Evolutionary conservation across 1,140 invertebrate species (phyloP).

Genomic region (Sogatella furcifera): DNA sequence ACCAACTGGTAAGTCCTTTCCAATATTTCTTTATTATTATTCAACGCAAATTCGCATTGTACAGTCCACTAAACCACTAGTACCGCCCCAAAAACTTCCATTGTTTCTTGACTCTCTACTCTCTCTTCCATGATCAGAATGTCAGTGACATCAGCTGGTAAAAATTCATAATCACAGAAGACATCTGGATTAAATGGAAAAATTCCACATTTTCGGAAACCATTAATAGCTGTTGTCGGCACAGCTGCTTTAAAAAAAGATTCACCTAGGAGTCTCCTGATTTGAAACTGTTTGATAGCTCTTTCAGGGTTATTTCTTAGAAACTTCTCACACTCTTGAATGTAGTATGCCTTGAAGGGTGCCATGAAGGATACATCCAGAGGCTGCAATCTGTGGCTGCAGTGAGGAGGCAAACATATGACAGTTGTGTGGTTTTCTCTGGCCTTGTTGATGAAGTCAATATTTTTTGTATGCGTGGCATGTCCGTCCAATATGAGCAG

Average conservation of each 20-base stretch:
- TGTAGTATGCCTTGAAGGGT: constrained; percentile 12
- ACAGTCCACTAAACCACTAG: too few species aligned
- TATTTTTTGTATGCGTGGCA: constrained; percentile 30
- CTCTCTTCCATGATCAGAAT: constrained; percentile 29
- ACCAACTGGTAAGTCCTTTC: too few species aligned
- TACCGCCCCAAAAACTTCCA: too few species aligned
- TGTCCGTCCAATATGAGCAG: too few species aligned
- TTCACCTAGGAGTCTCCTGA: constrained; percentile 26
- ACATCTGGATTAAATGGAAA: constrained; percentile 25
- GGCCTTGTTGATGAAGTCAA: constrained; percentile 23
- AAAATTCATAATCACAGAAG: constrained; percentile 27
- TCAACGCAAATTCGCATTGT: too few species aligned
- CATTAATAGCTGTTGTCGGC: constrained; percentile 23
- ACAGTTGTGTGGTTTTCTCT: constrained; percentile 22
- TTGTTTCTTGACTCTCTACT: neutral
- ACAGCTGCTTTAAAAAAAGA: constrained; percentile 27
- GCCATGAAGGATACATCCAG: constrained; percentile 33
- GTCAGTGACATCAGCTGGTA: constrained; percentile 32
- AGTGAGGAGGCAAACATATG: constrained; percentile 27
- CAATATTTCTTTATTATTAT: too few species aligned
- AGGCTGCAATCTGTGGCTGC: constrained; percentile 32
- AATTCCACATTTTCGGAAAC: constrained; percentile 26
- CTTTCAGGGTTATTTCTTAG: constrained; percentile 27
- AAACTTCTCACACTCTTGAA: constrained; percentile 18
- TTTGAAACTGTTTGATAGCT: constrained; percentile 27